Evolutionary conservation across 2,113 vertebrate species (phyloP), one percentile per base, ranked within the genome.

Genomic region (Paramisgurnus dabryanus): DNA sequence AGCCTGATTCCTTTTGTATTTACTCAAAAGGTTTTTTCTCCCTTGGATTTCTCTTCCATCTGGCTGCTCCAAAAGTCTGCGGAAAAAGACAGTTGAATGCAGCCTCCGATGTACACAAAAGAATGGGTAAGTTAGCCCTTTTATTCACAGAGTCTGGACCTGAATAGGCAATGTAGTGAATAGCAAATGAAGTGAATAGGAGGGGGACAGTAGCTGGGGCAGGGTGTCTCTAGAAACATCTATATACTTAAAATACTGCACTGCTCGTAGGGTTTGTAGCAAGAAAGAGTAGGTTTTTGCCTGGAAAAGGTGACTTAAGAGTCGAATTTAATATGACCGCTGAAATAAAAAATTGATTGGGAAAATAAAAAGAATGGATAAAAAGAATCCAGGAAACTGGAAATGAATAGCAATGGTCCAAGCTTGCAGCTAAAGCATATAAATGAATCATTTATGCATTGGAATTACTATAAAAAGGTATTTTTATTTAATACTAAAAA

Each of bases 31-130:
- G 95, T 92, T 91, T 96, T 90, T 92, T 93, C 89, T 83, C 90
- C 89, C 82, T 91, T 95, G 94, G 94, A 97, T 95, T 95, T 94
- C 92, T 94, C 91, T 89, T 94, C 95, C 93, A 93, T 96, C 94
- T 97, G 95, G 95, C 93, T 86, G 93, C 90, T 93, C 94, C 93
- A 94, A 93, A 94, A 95, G 94, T 96, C 92, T 91, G 87, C 85
- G 74, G 89, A 91, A 93, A 94, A 95, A 92, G 94, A 98, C 93
- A 96, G 96, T 97, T 99, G 97, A 99, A 99, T 99, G 96, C 96
- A 96, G 95, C 93, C 96, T 95, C 95, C 95, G 95, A 98, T 96
- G 97, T 98, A 90, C 96, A 96, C 96, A 96, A 97, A 97, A 99
- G 97, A 97, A 99, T 99, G 97, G 97, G 97, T 99, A 97, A 99